A percentile compares a stretch with the other conserved stretches of the same genome.
phyloP scores from a whole-genome alignment of 2,888 invertebrate species.

The Halocaridina rubra region DNA sequence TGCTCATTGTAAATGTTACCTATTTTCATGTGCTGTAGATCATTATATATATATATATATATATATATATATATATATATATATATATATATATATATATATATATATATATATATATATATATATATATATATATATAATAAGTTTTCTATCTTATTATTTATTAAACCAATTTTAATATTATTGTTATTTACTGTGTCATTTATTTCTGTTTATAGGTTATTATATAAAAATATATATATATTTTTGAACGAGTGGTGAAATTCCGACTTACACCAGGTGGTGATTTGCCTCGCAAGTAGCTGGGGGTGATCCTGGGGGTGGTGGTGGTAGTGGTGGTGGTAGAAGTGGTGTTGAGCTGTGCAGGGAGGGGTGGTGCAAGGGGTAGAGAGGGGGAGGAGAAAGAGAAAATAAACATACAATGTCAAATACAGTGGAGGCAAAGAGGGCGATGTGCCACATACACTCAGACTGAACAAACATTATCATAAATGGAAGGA shows the following conservation, averaged over 20 bases:
- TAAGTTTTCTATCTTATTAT: too few relatives aligned
- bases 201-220: too few relatives aligned
- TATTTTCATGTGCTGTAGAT: too few relatives aligned
- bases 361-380: background rate
- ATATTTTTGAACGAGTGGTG: too few relatives aligned
- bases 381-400: background rate
- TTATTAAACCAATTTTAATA: too few relatives aligned
- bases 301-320: constrained; percentile 1
- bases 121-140: background rate
- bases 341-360: constrained; percentile 5
- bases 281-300: constrained; percentile 29
- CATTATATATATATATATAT: too few relatives aligned
- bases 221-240: too few relatives aligned
- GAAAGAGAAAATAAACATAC: background rate
- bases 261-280: constrained; percentile 45
- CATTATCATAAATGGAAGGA: background rate
- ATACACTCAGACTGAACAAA: background rate
- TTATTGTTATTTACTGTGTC: too few relatives aligned
- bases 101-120: background rate
- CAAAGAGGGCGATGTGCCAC: background rate
- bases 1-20: too few relatives aligned
- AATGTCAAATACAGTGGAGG: background rate
- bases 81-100: constrained; percentile 1
- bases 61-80: too few relatives aligned
- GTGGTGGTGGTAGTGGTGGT: constrained; percentile 32